These are phyloP conservation scores for Crossaster papposus DNA, from an alignment of 53 echinoderm and acorn worm species.

Conservation along the genomic window DNA sequence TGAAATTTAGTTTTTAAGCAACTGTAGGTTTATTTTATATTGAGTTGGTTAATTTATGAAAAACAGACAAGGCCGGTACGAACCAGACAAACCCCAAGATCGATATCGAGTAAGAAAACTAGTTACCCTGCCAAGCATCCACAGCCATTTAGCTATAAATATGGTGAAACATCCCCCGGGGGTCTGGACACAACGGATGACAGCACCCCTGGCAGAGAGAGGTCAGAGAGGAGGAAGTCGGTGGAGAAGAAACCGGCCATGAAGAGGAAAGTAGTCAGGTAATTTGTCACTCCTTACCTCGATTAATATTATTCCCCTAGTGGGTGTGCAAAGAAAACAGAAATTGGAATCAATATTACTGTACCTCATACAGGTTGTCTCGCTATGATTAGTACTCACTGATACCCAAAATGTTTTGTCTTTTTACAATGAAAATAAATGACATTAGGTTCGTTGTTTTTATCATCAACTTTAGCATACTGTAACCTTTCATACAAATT, in stretches of 20 bases:
- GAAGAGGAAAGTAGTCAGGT: slow-evolving; percentile 97
- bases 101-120: neutral
- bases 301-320: too few relatives aligned
- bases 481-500: too few relatives aligned
- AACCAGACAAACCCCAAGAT: neutral
- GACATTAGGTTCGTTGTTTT: too few relatives aligned
- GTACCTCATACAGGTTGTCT: too few relatives aligned
- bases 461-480: too few relatives aligned
- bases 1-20: too few relatives aligned
- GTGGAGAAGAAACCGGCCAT: slow-evolving; percentile 45
- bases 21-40: too few relatives aligned
- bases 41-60: neutral
- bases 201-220: neutral
- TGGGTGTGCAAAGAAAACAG: too few relatives aligned
- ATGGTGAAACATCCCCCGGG: slow-evolving; percentile 17
- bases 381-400: too few relatives aligned
- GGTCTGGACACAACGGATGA: slow-evolving; percentile 35
- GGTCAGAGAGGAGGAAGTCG: slow-evolving; percentile 19
- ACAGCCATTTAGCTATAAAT: slow-evolving; percentile 52
- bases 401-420: too few relatives aligned
- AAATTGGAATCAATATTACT: too few relatives aligned
- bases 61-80: neutral
- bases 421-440: too few relatives aligned
- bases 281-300: neutral
- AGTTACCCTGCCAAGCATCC: slow-evolving; percentile 34